Conservation (phyloP, 2,888 invertebrate species). For the Galeruca laticollis region DNA sequence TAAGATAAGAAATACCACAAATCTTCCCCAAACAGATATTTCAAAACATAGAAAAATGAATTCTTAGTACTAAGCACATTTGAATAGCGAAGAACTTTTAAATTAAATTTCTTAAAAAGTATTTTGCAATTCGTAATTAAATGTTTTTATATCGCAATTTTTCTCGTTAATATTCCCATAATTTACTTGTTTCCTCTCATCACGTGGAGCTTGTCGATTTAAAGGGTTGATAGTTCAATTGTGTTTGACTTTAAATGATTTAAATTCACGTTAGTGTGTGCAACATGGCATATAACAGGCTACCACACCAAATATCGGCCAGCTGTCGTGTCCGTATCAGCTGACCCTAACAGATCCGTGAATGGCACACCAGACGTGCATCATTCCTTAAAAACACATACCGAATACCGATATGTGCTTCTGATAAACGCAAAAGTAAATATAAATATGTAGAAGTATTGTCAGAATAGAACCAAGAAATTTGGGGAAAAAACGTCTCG, state of each 20-base stretch:
- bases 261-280: constrained; percentile 30
- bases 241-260: constrained; percentile 30
- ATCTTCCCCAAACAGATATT: too few relatives aligned
- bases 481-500: background rate
- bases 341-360: constrained; percentile 36
- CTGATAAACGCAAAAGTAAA: constrained; percentile 9
- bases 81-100: too few relatives aligned
- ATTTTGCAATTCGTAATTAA: too few relatives aligned
- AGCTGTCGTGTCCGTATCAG: constrained; percentile 39
- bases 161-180: background rate
- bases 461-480: background rate
- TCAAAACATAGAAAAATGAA: too few relatives aligned
- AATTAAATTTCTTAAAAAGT: too few relatives aligned
- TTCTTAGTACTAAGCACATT: too few relatives aligned
- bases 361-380: constrained; percentile 35
- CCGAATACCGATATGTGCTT: constrained; percentile 20
- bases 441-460: background rate
- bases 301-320: constrained; percentile 33
- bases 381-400: constrained; percentile 13
- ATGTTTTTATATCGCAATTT: too few relatives aligned
- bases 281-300: constrained; percentile 28
- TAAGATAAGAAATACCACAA: too few relatives aligned
- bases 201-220: constrained; percentile 25
- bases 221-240: constrained; percentile 36
- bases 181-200: constrained; percentile 24